Evolutionary conservation across 1,140 invertebrate species (phyloP).

Genomic region (Aleiodes sp.): DNA sequence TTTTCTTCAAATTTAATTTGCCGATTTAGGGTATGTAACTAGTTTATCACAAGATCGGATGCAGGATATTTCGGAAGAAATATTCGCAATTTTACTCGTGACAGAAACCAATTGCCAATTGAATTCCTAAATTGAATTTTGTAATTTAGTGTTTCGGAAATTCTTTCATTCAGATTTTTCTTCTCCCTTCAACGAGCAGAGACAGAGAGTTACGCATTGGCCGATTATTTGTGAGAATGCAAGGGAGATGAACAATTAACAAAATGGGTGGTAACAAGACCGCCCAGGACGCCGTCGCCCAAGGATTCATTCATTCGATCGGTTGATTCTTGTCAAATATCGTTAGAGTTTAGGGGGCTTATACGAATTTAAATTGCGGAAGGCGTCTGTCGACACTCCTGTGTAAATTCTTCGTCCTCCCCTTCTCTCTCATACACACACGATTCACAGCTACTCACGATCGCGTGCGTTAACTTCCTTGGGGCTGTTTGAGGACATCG

Average conservation of each 20-base stretch:
- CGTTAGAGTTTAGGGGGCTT: conserved; percentile 31
- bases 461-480: neutral
- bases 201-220: conserved; percentile 50
- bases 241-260: conserved; percentile 67
- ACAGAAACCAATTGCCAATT: conserved; percentile 59
- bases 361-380: conserved; percentile 40
- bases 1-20: neutral
- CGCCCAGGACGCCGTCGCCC: conserved; percentile 59
- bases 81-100: neutral
- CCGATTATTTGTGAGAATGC: conserved; percentile 48
- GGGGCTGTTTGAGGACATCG: neutral
- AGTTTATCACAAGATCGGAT: neutral
- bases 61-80: neutral
- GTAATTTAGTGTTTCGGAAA: conserved; percentile 44
- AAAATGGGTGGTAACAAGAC: conserved; percentile 47
- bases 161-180: too few species aligned
- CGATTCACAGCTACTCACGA: neutral
- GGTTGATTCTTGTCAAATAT: conserved; percentile 50
- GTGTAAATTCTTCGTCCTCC: conserved; percentile 16
- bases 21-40: neutral
- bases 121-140: conserved; percentile 50
- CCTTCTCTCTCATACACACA: neutral
- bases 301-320: conserved; percentile 49
- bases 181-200: too few species aligned
- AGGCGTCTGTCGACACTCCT: conserved; percentile 33